A percentile compares a stretch with the other conserved stretches of the same genome.
Conservation (phyloP, 2,888 invertebrate genomes). For the Mayetiola destructor region DNA sequence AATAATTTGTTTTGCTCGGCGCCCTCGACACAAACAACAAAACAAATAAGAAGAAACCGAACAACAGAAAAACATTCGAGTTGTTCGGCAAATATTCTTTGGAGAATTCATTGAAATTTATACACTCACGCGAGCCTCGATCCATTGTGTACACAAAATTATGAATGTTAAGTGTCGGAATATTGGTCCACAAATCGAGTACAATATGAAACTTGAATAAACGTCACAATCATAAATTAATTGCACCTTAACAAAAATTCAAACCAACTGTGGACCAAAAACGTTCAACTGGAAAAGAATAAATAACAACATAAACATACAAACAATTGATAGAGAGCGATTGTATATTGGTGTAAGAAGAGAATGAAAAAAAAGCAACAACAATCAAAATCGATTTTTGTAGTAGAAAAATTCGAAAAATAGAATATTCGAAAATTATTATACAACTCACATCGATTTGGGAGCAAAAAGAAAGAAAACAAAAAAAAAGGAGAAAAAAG, state of each 20-base stretch:
- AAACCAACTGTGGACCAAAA: no score
- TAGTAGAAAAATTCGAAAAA: not conserved
- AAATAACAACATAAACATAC: not conserved
- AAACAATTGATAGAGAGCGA: not conserved
- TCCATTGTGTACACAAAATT: not conserved
- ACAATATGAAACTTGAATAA: conserved; percentile 10
- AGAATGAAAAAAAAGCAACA: not conserved
- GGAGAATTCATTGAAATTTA: no score
- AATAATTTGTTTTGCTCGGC: no score
- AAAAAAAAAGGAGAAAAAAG: not conserved
- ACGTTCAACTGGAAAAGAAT: no score
- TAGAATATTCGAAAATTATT: conserved; percentile 9
- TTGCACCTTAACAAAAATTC: conserved; percentile 4
- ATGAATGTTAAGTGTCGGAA: not conserved
- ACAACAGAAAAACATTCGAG: no score
- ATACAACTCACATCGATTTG: conserved; percentile 4
- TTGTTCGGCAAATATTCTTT: no score
- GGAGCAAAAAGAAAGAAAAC: not conserved
- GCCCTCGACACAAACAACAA: no score
- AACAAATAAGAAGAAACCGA: no score
- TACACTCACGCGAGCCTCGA: no score
- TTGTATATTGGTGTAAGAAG: not conserved
- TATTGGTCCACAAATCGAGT: conserved; percentile 9
- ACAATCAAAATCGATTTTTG: not conserved
- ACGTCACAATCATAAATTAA: not conserved